These are phyloP conservation scores for Zoanthus sociatus DNA, from an alignment of 92 coral and sea anemone genomes.

Conservation along the genomic window DNA sequence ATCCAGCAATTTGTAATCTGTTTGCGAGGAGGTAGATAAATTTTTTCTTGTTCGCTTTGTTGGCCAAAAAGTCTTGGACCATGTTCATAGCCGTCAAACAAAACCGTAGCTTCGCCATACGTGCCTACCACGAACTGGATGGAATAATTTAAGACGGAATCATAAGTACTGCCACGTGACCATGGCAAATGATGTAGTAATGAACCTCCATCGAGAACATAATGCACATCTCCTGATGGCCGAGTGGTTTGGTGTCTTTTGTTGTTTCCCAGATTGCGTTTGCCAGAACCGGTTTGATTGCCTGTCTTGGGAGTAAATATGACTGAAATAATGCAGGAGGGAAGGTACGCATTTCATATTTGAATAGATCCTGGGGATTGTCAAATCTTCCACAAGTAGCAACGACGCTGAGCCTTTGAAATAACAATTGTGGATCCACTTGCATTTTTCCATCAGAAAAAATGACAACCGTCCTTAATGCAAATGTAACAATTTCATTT, in stretches of 20 bases:
- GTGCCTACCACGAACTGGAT: not conserved
- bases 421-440: too few relatives aligned
- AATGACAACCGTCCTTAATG: not conserved
- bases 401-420: too few relatives aligned
- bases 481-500: not conserved
- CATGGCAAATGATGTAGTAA: not conserved
- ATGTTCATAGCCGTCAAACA: not conserved
- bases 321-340: not conserved
- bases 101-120: not conserved
- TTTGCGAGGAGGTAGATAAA: not conserved
- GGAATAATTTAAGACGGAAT: not conserved
- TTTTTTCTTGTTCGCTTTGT: not conserved
- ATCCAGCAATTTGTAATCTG: not conserved
- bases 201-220: not conserved
- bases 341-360: not conserved
- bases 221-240: not conserved
- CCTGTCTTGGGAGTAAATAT: too few relatives aligned
- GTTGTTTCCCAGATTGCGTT: not conserved
- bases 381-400: too few relatives aligned
- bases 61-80: not conserved
- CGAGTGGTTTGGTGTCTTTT: not conserved
- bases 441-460: not conserved
- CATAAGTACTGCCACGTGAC: not conserved
- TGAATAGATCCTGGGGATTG: too few relatives aligned
- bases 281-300: not conserved